Percentiles rank a stretch among this genome's conserved stretches.
phyloP scores from a whole-genome alignment of 2,888 invertebrate genomes.

The Cheiracanthium punctorium region DNA sequence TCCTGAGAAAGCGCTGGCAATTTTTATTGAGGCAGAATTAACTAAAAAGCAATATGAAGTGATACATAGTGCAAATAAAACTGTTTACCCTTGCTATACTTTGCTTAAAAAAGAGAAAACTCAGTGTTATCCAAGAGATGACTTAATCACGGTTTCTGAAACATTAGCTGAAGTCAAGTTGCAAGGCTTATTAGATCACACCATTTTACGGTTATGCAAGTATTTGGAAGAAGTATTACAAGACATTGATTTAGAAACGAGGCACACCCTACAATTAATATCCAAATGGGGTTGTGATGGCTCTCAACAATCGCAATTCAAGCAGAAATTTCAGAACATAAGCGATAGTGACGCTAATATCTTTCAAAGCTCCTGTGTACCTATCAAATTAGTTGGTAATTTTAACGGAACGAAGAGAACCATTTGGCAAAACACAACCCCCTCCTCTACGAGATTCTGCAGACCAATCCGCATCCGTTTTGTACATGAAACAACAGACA shows the following conservation, averaged over 20 bases:
- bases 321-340: conserved; percentile 35
- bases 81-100: conserved; percentile 24
- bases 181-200: conserved; percentile 5
- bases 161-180: not conserved
- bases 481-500: conserved; percentile 30
- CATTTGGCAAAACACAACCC: conserved; percentile 17
- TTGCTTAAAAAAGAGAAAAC: not conserved
- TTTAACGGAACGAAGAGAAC: too few species aligned
- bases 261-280: not conserved
- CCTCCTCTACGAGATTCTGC: conserved; percentile 24
- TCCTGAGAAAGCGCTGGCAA: conserved; percentile 20
- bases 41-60: conserved; percentile 29
- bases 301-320: conserved; percentile 25
- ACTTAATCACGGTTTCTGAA: not conserved
- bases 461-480: conserved; percentile 45
- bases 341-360: conserved; percentile 14
- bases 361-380: conserved; percentile 23
- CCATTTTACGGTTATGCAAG: not conserved
- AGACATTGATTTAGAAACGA: not conserved
- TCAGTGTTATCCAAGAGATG: conserved; percentile 8
- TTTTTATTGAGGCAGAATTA: conserved; percentile 23
- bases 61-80: conserved; percentile 12
- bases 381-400: not conserved
- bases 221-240: not conserved
- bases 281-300: conserved; percentile 44